A percentile compares a stretch with the other conserved stretches of the same genome.
phyloP scores from a whole-genome alignment of 2,888 invertebrate species.

The Chrysodeixis includens region DNA sequence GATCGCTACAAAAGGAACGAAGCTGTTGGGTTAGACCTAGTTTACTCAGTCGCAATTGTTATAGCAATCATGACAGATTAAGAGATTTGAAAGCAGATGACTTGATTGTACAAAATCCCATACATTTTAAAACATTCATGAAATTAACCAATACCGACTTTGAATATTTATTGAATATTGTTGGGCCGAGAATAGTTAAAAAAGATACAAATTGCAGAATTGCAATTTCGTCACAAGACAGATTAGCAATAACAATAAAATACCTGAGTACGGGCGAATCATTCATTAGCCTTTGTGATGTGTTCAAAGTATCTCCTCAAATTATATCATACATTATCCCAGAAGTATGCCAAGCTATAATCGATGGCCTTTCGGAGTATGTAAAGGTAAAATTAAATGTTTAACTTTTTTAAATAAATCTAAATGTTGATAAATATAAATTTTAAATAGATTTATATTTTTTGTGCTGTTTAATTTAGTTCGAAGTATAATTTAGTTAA shows the following conservation, averaged over 20 bases:
- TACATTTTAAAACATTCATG: constrained; percentile 39
- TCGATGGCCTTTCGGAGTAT: constrained; percentile 38
- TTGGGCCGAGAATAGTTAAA: constrained; percentile 55
- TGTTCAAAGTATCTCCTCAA: constrained; percentile 41
- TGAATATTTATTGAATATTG: constrained; percentile 53
- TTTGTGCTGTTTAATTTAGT: too few species aligned
- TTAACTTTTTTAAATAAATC: too few species aligned
- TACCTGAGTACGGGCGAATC: constrained; percentile 31
- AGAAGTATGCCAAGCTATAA: constrained; percentile 36
- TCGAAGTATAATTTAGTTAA: too few species aligned
- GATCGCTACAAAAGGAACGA: constrained; percentile 37
- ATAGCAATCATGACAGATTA: constrained; percentile 42
- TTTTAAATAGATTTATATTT: too few species aligned
- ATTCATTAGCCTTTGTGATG: constrained; percentile 35
- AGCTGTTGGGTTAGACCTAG: constrained; percentile 42
- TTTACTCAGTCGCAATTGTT: constrained; percentile 46
- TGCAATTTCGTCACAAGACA: constrained; percentile 30
- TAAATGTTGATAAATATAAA: too few species aligned
- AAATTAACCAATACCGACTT: constrained; percentile 45
- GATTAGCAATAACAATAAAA: constrained; percentile 33
- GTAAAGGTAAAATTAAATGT: too few species aligned
- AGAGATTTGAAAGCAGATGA: constrained; percentile 39
- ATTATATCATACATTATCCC: constrained; percentile 36
- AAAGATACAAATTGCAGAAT: constrained; percentile 38
- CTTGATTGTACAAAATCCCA: constrained; percentile 39